phyloP scores from a whole-genome alignment of 2,113 vertebrate genomes.

The Tretioscincus oriximinensis region DNA sequence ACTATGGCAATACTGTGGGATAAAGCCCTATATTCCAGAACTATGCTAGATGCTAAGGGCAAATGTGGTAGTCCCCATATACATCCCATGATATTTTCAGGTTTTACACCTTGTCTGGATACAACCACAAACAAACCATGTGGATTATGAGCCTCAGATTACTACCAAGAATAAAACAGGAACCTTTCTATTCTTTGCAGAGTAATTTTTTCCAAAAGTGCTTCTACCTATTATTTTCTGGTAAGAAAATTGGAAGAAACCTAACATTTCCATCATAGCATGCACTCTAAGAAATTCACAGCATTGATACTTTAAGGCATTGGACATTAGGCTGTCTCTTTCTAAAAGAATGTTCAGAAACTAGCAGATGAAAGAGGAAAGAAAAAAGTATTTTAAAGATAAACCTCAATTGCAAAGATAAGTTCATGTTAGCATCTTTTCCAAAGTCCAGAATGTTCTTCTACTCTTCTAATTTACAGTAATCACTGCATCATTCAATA shows the following conservation, averaged over 20 bases:
- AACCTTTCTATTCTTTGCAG: background rate
- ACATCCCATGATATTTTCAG: no score
- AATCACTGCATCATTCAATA: background rate
- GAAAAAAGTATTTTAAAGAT: background rate
- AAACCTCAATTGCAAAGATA: no score
- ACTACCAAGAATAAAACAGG: background rate
- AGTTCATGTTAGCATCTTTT: no score
- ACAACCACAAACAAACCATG: no score
- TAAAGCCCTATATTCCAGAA: no score
- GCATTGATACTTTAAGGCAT: background rate
- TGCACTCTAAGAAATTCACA: background rate
- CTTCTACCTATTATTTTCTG: no score
- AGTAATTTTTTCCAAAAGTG: background rate
- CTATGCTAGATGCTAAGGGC: no score
- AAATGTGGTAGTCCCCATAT: no score
- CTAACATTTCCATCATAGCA: background rate
- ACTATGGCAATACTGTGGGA: no score
- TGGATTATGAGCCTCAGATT: no score
- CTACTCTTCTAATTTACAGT: background rate
- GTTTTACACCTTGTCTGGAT: no score
- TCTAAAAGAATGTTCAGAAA: background rate
- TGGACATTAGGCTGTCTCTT: background rate
- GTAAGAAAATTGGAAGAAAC: background rate
- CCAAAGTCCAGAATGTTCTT: background rate
- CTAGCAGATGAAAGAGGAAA: background rate